phyloP scores from a whole-genome alignment of 2,888 invertebrate genomes.

The Synanthedon vespiformis region DNA sequence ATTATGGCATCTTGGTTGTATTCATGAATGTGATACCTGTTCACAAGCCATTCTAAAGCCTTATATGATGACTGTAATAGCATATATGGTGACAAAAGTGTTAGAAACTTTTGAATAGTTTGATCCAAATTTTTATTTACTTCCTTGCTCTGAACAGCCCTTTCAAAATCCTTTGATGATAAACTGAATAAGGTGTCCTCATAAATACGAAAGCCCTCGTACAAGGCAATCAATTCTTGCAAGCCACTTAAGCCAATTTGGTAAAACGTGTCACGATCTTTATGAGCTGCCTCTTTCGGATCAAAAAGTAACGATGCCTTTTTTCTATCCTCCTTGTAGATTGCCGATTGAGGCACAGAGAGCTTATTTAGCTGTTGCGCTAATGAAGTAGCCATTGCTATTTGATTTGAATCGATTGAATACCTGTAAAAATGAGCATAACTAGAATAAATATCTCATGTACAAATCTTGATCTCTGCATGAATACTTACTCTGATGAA shows the following conservation, averaged over 20 bases:
- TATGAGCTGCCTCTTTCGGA: constrained; percentile 87
- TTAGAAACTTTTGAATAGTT: constrained; percentile 82
- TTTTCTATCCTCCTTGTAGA: constrained; percentile 75
- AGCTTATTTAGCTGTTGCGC: constrained; percentile 83
- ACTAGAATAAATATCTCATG: too few species aligned
- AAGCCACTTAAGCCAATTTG: constrained; percentile 90
- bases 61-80: constrained; percentile 85
- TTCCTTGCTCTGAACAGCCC: constrained; percentile 80
- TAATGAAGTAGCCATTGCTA: constrained; percentile 72
- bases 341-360: constrained; percentile 79
- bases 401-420: constrained; percentile 11
- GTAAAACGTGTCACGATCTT: constrained; percentile 86
- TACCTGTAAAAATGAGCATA: background rate
- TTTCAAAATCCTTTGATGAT: constrained; percentile 82
- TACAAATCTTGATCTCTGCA: too few species aligned
- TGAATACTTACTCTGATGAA: too few species aligned
- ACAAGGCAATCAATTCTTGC: constrained; percentile 81
- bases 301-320: constrained; percentile 89
- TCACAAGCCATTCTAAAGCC: constrained; percentile 94
- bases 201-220: constrained; percentile 79
- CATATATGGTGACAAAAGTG: constrained; percentile 89
- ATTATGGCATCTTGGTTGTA: constrained; percentile 88
- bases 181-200: constrained; percentile 81
- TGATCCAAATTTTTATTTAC: constrained; percentile 82
- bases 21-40: constrained; percentile 88